phyloP scores from a whole-genome alignment of 92 coral and sea anemone species.

The Paramuricea clavata region DNA sequence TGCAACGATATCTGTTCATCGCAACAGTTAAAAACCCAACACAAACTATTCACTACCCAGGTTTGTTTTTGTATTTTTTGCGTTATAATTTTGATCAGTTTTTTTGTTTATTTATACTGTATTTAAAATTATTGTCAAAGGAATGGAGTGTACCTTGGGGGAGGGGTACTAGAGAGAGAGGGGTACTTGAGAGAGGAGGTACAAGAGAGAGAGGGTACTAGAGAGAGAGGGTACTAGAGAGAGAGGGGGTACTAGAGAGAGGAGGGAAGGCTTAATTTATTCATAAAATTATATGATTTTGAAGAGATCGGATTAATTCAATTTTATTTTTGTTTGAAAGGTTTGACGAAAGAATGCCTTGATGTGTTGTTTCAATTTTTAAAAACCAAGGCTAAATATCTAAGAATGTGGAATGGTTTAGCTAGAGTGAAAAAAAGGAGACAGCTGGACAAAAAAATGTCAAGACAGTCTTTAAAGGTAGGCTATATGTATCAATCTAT shows the following conservation, averaged over 20 bases:
- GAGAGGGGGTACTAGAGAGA: neutral
- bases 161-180: too few relatives aligned
- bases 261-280: neutral
- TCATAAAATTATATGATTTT: neutral
- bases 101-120: neutral
- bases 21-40: neutral
- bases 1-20: neutral
- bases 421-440: neutral
- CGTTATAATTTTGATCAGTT: neutral
- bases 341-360: conserved; percentile 24
- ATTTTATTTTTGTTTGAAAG: neutral
- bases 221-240: too few relatives aligned
- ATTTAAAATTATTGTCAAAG: neutral
- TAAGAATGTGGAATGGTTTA: conserved; percentile 15
- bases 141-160: neutral
- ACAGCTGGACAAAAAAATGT: neutral
- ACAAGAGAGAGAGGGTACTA: too few relatives aligned
- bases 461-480: neutral
- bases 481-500: too few relatives aligned
- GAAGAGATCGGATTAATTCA: neutral
- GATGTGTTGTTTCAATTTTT: conserved; percentile 7
- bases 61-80: neutral
- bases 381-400: neutral
- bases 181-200: too few relatives aligned
- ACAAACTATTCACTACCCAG: conserved; percentile 5